Evolutionary conservation across 2,888 invertebrate species (phyloP), one percentile per base, ranked within the genome.

Genomic region (Ormyrus thymus): DNA sequence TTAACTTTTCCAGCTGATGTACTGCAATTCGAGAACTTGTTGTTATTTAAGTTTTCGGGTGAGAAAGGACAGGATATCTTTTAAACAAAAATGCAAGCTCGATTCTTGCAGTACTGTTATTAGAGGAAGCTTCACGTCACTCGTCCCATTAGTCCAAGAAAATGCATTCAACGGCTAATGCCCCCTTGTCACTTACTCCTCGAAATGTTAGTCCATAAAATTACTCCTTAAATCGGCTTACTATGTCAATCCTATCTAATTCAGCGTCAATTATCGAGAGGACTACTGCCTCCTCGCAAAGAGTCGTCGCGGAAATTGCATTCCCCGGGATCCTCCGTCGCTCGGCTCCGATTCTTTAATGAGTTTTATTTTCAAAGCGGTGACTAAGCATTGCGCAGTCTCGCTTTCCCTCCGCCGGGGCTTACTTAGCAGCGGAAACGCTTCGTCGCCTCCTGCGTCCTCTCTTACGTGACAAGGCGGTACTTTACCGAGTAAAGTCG

Each of bases 351-450:
- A 29, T 29, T 29, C 29, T 29, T 46, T 74, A 66, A 74, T 66
- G 74, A 74, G 66, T 51, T 59, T 66, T 59, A 74, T 59, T 74
- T 65, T 58, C 58, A n/a, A 55, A 58, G 15, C 66, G 48, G 66
- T 58, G 74, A 59, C 59, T 66, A 45, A 50, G 58, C 51, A n/a
- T 65, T 64, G 6, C 58, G n/a, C 13, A 11, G 29, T 3, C 29
- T 29, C 29, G 29, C 29, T 29, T 29, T 29, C 29, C 29, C 29
- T 29, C 29, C 6, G 1, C 46, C 50, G 29, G 51, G 15, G 71
- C 70, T 59, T 59, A 59, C 70, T 50, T 59, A 11, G 45, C 71
- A 13, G 43, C 2, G 56, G 73, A 64, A 64, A 13, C 56, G 64
- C 64, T 73, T 73, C 73, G 51, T 7, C 61, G 56, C 9, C 58